Base-by-base conservation (phyloP, 1,140 invertebrate species). In the Plutomurus gul region DNA sequence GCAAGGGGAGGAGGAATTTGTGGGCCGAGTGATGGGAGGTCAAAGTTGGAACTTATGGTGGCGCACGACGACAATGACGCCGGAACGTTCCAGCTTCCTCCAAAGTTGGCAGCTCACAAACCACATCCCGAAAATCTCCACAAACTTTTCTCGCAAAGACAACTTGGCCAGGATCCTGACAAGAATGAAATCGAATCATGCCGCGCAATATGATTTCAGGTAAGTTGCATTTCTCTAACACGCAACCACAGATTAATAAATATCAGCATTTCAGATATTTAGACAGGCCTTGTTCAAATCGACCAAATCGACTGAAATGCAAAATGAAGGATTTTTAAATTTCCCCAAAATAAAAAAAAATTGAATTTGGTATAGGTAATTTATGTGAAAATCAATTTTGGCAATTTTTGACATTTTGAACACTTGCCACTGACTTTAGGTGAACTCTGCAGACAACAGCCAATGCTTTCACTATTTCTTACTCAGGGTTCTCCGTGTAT, bases 201-300 rank as follows among this genome's bases (percentile, higher is more conserved):
- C 94, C 30, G 88, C 90, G 8, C 91, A 94, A 79, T 95, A 93
- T 84, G 92, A 95, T 85, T 95, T 95, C 85, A 93, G 92, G 92
- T 93, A 88, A 86, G 76, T 47, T 30, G 27, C 79, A 40, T 33
- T 71, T n/a, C 20, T 20, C 43, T 6, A 40, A 47, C 60, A 72
- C 71, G 5, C 72, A 72, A 10, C 18, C 27, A 25, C 4, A 36
- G 36, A 20, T 5, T 77, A 16, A 51, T 13, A n/a, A n/a, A 7
- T 6, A 51, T 7, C 5, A n/a, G 10, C n/a, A 18, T 13, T 7
- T 7, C 10, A 20, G 6, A 18, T 39, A 43, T 5, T 25, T 13
- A 7, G 37, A 65, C n/a, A 4, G n/a, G 76, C 22, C n/a, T 65
- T 46, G 16, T 80, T 30, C 30, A 5, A 56, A 39, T 25, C 3